phyloP scores from a whole-genome alignment of 2,888 invertebrate genomes.

The Meta bourneti region DNA sequence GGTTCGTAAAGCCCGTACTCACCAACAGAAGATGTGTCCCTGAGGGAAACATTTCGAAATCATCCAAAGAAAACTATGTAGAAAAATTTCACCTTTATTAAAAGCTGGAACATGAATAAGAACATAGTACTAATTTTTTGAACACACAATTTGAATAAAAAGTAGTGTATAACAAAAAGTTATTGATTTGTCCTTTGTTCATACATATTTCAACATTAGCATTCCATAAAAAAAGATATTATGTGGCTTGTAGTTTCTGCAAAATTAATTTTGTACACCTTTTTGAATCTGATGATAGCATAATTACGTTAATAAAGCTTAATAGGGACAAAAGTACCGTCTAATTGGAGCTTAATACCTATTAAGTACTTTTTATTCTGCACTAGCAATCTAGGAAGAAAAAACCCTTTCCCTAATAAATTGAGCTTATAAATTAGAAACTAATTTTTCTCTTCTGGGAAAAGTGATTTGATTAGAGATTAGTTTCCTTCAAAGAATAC shows the following conservation, averaged over 20 bases:
- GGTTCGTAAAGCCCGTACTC: too few relatives aligned
- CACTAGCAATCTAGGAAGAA: neutral
- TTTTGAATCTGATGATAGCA: slow-evolving; percentile 9
- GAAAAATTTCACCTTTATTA: too few relatives aligned
- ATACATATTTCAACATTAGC: too few relatives aligned
- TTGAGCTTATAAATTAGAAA: neutral
- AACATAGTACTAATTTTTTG: too few relatives aligned
- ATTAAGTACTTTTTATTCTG: neutral
- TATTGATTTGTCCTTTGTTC: too few relatives aligned
- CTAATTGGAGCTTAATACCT: slow-evolving; percentile 14
- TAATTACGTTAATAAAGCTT: slow-evolving; percentile 32
- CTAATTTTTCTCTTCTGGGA: neutral
- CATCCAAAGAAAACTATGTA: too few relatives aligned
- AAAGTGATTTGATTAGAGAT: neutral
- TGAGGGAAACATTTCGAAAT: too few relatives aligned
- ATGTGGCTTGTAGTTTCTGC: neutral
- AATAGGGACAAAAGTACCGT: neutral
- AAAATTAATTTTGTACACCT: neutral
- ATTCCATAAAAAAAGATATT: neutral
- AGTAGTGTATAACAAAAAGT: neutral
- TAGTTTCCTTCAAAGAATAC: neutral
- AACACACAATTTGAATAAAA: too few relatives aligned
- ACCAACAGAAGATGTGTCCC: too few relatives aligned
- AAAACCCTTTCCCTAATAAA: neutral
- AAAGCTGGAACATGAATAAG: too few relatives aligned